Base-by-base conservation (phyloP, 2,797 vertebrate genomes). In the Megaceryle alcyon region DNA sequence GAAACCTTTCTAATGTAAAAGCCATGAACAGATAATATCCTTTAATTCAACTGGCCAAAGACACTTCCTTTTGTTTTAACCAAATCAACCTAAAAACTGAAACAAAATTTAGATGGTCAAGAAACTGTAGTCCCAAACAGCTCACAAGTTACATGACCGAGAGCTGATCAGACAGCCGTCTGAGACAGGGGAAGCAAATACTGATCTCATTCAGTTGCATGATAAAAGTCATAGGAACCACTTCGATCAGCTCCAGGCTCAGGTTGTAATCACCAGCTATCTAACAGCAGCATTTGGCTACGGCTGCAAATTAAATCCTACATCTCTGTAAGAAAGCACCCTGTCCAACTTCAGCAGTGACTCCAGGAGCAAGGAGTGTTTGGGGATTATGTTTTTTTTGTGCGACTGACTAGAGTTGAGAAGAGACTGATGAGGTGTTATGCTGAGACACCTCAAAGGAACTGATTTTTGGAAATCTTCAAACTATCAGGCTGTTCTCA, bases 391-490 rank as follows among this genome's bases (percentile, higher is more conserved):
- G n/a, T 54, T 82, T 26, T 54, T 31, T 66, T 19, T 86, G 76
- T 82, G 82, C 86, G 82, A 65, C 66, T 71, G 91, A 37, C 37
- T 41, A 9, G 64, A 82, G 69, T 3, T 92, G 81, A 88, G 54
- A 37, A 70, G 82, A 88, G 93, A 95, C 60, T 90, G 71, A 94
- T 95, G 91, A 94, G 71, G 92, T 95, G 95, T 71, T 86, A 65
- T 3, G 41, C 78, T 87, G 81, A 94, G 86, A 93, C 65, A 68
- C 78, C 93, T 91, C 92, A 68, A 85, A 90, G 71, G 73, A 93
- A 31, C 78, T 51, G 86, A 78, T 82, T 94, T 97, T 96, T 94
- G 49, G 82, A 97, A 95, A 80, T 92, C 88, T 66, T 96, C 81
- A 39, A 69, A 57, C 86, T 87, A 69, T 89, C 79, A 46, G 86